phyloP scores from a whole-genome alignment of 23 tunicate species.

The Ciona savignyi region DNA sequence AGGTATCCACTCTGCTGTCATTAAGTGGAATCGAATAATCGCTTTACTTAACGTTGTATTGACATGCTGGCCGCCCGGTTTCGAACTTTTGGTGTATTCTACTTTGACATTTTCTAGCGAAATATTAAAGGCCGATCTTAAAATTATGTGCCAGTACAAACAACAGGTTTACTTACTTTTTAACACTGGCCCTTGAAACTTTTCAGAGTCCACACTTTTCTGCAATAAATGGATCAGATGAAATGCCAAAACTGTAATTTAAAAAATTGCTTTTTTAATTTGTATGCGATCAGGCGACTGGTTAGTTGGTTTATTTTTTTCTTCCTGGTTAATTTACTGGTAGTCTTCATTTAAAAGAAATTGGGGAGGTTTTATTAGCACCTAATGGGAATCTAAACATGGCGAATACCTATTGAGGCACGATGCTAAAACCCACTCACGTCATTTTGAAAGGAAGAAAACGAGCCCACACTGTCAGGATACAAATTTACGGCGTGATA shows the following conservation, averaged over 20 bases:
- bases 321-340: too few species aligned
- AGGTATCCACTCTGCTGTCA: slow-evolving; percentile 84
- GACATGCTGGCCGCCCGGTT: slow-evolving; percentile 88
- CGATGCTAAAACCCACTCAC: too few species aligned
- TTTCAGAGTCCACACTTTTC: too few species aligned
- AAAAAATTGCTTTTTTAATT: too few species aligned
- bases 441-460: slow-evolving; percentile 1
- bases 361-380: too few species aligned
- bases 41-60: slow-evolving; percentile 71
- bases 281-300: too few species aligned
- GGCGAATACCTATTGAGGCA: too few species aligned
- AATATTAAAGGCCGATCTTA: not conserved
- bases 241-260: too few species aligned
- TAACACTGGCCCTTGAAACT: not conserved
- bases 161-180: not conserved
- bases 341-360: too few species aligned
- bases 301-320: too few species aligned
- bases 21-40: slow-evolving; percentile 59
- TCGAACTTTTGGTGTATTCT: slow-evolving; percentile 58
- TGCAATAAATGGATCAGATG: too few species aligned
- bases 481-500: slow-evolving; percentile 63
- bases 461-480: slow-evolving; percentile 26
- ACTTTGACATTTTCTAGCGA: slow-evolving; percentile 42
- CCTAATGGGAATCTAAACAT: too few species aligned
- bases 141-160: not conserved